Evolutionary conservation across 1,140 invertebrate species (phyloP), one percentile per base, ranked within the genome.

Genomic region (Drosophila murphyi): DNA sequence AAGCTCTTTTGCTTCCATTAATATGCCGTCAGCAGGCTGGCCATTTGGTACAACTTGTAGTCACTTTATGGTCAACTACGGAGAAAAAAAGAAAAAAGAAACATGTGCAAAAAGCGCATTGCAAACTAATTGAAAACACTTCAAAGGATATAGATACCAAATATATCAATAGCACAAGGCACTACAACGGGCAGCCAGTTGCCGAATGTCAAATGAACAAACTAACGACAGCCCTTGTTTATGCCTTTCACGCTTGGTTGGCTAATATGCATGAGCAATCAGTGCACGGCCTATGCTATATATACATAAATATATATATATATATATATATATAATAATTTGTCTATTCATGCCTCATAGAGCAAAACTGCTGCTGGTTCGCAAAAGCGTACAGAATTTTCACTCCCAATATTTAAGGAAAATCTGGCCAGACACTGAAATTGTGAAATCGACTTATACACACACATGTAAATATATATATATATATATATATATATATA

Each of bases 91-190:
- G 37, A 56, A 56, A 62, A 50, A 41, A 47, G 34, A 37, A 34
- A 50, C 10, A 59, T 41, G 56, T 63, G 62, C 7, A 57, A n/a
- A 57, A 73, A 81, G 72, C 73, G 73, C 67, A 74, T 82, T 82
- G 75, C 61, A 78, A 79, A 78, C 80, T 82, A 82, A 82, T 82
- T 82, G 80, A 75, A 82, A 82, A 79, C 80, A 82, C 80, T 82
- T 82, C 65, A 82, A 78, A 82, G 65, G 71, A 74, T 59, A n/a
- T n/a, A 43, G 6, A 43, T 43, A 71, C 78, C 70, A 71, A 75
- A n/a, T 65, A n/a, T 52, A 81, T 75, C 65, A 78, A 78, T 78
- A 62, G 60, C 74, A 50, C 3, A 52, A 72, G 70, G 61, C 76
- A 74, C 74, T 72, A 59, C 50, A 75, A 64, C 52, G 41, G 29